Base-by-base conservation (phyloP, 1,140 invertebrate genomes). In the Procambarus virginalis region DNA sequence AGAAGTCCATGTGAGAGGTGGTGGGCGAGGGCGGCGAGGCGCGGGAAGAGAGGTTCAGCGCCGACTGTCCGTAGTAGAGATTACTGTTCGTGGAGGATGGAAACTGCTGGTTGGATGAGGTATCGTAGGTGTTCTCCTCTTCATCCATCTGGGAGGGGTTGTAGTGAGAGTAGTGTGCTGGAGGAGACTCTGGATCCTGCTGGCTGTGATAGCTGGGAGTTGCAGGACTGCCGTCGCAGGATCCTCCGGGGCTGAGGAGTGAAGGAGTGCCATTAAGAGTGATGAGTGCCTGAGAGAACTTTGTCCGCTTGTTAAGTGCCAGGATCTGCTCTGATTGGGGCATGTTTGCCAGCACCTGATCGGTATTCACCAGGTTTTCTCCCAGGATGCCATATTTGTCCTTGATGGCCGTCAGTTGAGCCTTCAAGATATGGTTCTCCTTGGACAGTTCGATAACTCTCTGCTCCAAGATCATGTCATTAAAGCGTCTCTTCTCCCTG, bases 381-480 rank as follows among this genome's bases (percentile, higher is more conserved):
- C 97, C 97, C 93, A 96, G 97, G 87, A 99, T 97, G 8, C 98
- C 98, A 93, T 97, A 99, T 93, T 98, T 98, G 92, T 99, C 98
- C 91, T 97, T 97, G 78, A 99, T 97, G 4, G 98, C 97, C 87
- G 97, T 96, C 14, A 99, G 94, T 93, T 99, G 98, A 0, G 97
- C 97, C 94, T 98, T 97, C 0, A 99, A 95, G 17, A 98, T 96
- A 93, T 98, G 97, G 93, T 99, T 99, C 93, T 99, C 98, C 93
- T 98, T 98, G 92, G 97, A 98, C 6, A 99, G 94, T 93, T 99
- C 98, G 81, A 98, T 96, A 20, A 99, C 98, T 58, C 98, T 95
- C 92, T 98, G 97, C 93, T 99, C 98, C 12, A 99, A 94, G 0
- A 99, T 97, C 97, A 99, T 98, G 94, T 99, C 98, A 93, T 99